These are phyloP conservation scores for Megalops atlanticus DNA, from an alignment of 2,113 vertebrate species.

Conservation along the genomic window DNA sequence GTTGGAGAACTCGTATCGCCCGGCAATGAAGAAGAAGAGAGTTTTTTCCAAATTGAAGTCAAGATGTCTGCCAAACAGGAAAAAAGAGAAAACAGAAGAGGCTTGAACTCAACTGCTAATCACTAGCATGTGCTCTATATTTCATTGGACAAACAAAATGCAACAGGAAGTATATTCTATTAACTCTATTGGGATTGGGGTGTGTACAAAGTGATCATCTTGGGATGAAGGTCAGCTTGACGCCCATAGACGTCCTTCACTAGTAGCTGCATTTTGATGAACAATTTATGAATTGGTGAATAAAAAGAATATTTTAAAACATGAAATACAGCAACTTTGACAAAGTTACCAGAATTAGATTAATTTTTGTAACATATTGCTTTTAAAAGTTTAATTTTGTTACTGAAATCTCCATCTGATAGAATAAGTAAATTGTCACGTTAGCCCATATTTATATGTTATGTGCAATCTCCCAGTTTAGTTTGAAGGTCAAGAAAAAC, in stretches of 20 bases:
- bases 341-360: too few relatives aligned
- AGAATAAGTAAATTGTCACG: too few relatives aligned
- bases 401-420: too few relatives aligned
- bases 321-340: too few relatives aligned
- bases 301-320: too few relatives aligned
- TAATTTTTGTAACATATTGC: too few relatives aligned
- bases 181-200: background rate
- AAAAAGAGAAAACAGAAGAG: background rate
- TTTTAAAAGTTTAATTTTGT: too few relatives aligned
- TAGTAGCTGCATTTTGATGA: background rate
- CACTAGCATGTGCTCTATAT: background rate
- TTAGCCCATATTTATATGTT: too few relatives aligned
- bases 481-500: too few relatives aligned
- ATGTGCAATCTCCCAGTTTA: too few relatives aligned
- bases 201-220: background rate
- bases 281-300: too few relatives aligned
- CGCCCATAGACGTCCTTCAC: background rate
- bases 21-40: conserved; percentile 94
- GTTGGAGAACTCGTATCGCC: conserved; percentile 95
- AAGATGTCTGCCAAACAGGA: conserved; percentile 75
- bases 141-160: background rate
- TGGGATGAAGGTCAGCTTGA: background rate
- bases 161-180: background rate
- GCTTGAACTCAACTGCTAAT: background rate
- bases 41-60: conserved; percentile 95